Conservation (phyloP, 2,113 vertebrate species). For the Ageneiosus marmoratus region DNA sequence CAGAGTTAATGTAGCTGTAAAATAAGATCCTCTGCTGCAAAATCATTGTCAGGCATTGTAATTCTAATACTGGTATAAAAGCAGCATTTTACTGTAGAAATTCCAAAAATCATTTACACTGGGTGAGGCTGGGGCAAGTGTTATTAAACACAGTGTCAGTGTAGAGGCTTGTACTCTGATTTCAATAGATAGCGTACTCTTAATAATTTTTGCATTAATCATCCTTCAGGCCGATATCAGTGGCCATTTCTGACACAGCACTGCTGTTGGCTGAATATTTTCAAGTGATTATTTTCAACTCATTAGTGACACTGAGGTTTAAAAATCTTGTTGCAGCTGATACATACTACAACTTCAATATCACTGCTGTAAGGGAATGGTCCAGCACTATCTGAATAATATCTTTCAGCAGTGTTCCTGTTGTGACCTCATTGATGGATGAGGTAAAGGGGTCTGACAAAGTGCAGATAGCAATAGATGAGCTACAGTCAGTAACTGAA, state of each 20-base stretch:
- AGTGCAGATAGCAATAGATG: constrained; percentile 1
- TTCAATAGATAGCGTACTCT: neutral
- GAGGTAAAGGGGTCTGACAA: constrained; percentile 1
- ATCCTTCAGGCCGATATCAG: neutral
- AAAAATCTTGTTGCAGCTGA: neutral
- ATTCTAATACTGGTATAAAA: neutral
- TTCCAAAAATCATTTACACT: neutral
- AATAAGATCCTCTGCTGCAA: too few species aligned
- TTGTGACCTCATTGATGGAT: neutral
- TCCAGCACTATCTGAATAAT: constrained; percentile 1
- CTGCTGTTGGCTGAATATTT: neutral
- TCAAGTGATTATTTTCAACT: neutral
- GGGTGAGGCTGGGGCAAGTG: neutral
- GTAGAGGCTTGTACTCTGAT: neutral
- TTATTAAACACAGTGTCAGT: neutral
- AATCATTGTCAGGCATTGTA: neutral
- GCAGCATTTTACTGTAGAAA: neutral
- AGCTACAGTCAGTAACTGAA: neutral
- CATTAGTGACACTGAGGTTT: neutral
- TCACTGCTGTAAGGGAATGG: neutral
- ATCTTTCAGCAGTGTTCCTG: neutral
- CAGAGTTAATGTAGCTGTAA: neutral
- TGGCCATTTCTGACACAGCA: neutral
- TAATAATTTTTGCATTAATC: neutral
- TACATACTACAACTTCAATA: neutral